Percentiles rank a stretch among this genome's conserved stretches.
Conservation (phyloP, 2,113 vertebrate species). For the Pholis gunnellus region DNA sequence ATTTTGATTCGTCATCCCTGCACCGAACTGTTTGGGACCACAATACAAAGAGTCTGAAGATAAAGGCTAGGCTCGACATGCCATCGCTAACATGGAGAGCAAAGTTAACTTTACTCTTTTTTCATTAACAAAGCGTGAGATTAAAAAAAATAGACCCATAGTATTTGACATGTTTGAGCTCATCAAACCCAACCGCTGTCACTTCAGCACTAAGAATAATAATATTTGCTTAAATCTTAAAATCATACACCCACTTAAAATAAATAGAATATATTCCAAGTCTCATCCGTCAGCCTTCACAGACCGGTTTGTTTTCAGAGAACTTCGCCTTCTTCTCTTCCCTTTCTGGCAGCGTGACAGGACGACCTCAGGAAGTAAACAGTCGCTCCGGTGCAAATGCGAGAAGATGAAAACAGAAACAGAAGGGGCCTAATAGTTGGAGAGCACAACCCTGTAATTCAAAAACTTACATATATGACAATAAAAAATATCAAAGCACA, state of each 20-base stretch:
- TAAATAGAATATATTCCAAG: neutral
- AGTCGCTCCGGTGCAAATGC: neutral
- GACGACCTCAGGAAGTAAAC: conserved; percentile 3
- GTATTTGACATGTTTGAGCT: neutral
- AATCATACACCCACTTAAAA: neutral
- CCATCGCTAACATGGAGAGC: neutral
- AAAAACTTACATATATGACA: neutral
- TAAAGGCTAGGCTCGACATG: neutral
- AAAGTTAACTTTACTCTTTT: neutral
- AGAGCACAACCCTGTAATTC: neutral
- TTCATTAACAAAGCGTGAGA: neutral
- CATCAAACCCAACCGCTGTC: neutral
- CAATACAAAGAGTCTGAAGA: neutral
- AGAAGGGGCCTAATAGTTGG: neutral
- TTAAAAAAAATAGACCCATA: neutral
- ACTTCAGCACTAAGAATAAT: neutral
- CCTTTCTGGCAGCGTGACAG: neutral
- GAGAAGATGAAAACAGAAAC: neutral
- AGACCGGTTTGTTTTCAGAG: neutral
- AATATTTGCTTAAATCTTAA: neutral
- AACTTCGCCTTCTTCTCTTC: neutral
- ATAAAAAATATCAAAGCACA: neutral
- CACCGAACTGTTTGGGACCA: neutral
- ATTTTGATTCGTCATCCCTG: neutral
- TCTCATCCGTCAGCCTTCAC: neutral